phyloP scores from a whole-genome alignment of 1,140 invertebrate species.

The Hirudo medicinalis region DNA sequence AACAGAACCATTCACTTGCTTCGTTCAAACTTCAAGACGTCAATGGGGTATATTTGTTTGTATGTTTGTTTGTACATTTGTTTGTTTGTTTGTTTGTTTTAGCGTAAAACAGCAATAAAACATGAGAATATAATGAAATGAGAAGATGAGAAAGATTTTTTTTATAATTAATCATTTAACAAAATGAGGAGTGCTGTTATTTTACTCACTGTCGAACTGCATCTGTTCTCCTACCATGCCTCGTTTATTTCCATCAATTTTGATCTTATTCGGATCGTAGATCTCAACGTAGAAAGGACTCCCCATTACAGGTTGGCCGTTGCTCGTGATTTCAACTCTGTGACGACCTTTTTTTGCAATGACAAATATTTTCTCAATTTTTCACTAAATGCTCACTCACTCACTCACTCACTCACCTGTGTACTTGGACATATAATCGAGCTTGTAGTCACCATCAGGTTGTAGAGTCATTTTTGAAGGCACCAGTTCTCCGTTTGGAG shows the following conservation, averaged over 20 bases:
- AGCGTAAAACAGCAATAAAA: too few relatives aligned
- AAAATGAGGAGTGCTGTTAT: too few relatives aligned
- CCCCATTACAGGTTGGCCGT: constrained; percentile 75
- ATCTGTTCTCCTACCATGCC: constrained; percentile 39
- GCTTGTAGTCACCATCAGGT: constrained; percentile 34
- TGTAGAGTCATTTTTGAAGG: constrained; percentile 51
- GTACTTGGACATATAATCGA: constrained; percentile 36
- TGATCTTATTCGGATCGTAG: constrained; percentile 68
- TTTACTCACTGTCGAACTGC: constrained; percentile 37
- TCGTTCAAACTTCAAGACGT: too few relatives aligned
- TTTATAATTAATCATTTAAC: neutral
- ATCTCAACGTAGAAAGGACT: constrained; percentile 91
- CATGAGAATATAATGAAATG: neutral
- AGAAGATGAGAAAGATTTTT: neutral
- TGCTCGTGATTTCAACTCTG: constrained; percentile 75
- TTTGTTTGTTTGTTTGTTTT: too few relatives aligned
- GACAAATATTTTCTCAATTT: too few relatives aligned
- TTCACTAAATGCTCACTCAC: too few relatives aligned
- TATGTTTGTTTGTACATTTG: too few relatives aligned
- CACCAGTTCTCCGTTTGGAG: constrained; percentile 73
- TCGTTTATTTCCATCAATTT: constrained; percentile 40
- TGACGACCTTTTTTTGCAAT: constrained; percentile 48
- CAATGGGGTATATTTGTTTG: too few relatives aligned
- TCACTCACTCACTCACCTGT: constrained; percentile 28
- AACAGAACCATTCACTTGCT: too few relatives aligned